Conservation (phyloP, 2,113 vertebrate species). For the Tricholaema leucomelas region DNA sequence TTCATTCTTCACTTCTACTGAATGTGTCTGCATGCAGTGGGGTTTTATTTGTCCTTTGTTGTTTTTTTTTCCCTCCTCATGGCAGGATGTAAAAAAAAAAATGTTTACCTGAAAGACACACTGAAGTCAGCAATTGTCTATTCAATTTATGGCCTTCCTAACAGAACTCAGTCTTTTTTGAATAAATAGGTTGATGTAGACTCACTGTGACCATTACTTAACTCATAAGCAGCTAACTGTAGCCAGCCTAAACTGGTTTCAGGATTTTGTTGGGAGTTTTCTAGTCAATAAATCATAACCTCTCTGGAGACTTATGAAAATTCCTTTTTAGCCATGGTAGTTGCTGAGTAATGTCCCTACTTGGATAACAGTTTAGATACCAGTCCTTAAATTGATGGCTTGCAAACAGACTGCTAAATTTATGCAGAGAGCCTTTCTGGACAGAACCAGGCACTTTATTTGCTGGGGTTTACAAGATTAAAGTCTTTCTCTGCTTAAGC, state of each 20-base stretch:
- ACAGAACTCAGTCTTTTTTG: not conserved
- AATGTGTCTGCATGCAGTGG: rapidly evolving
- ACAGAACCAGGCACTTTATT: not conserved
- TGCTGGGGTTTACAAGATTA: not conserved
- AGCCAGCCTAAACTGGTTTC: conserved; percentile 19
- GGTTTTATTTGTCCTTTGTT: not conserved
- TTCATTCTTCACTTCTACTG: not conserved
- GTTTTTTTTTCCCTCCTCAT: no score
- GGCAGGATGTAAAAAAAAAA: not conserved
- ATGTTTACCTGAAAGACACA: not conserved
- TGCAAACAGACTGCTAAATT: conserved; percentile 40
- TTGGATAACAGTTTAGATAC: conserved; percentile 58
- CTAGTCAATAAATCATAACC: conserved; percentile 55
- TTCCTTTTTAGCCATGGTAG: conserved; percentile 42
- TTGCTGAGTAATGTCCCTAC: conserved; percentile 59
- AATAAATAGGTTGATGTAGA: not conserved
- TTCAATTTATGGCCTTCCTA: not conserved
- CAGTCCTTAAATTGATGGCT: conserved; percentile 54
- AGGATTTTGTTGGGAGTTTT: conserved; percentile 38
- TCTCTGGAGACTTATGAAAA: conserved; percentile 55
- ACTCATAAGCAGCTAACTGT: conserved; percentile 5
- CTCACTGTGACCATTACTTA: conserved; percentile 38
- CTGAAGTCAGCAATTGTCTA: not conserved
- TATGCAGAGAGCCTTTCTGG: not conserved
- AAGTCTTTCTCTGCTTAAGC: not conserved